Base-by-base conservation (phyloP, 2,888 invertebrate genomes). In the Iphiclides podalirius region DNA sequence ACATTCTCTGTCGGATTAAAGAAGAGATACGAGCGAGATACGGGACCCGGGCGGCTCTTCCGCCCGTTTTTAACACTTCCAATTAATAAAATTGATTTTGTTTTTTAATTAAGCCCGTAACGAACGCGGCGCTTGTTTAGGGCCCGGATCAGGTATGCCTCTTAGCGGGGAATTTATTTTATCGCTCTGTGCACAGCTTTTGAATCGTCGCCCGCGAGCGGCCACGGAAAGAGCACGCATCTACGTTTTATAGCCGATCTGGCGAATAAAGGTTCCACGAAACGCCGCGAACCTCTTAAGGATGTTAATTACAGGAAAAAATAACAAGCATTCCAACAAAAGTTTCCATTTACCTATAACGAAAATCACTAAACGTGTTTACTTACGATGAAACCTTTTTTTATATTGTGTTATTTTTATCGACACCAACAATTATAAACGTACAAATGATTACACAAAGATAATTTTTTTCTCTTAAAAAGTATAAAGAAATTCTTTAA, bases 1-100 rank as follows among this genome's bases (percentile, higher is more conserved):
- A 86, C 87, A 87, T 86, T 86, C 82, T 67, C 76, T 82, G 85
- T 85, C 86, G 84, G 86, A 86, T 87, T 86, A 86, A 88, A 82
- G 75, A 81, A 80, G 80, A 87, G 86, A 87, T 87, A 87, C 79
- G 86, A 79, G 68, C 79, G 60, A 85, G 85, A 86, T 87, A 85
- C 75, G 75, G 65, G 59, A 59, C 63, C 61, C 76, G 75, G 72
- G 77, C 80, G 79, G 75, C 75, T 81, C 83, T 83, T 84, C 84
- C 86, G 85, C 79, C 86, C 86, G 80, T 84, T 87, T 84, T 88
- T 88, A 87, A 87, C 88, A 86, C 87, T 85, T 82, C 84, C 88
- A 88, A 88, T 88, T 88, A 88, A 88, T 87, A 88, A 88, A 88
- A 86, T 87, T 87, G 86, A 85, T 86, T 88, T 88, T 81, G 85